These are phyloP conservation scores for Drosophila guanche DNA, from an alignment of 1,140 invertebrate genomes.

Conservation along the genomic window DNA sequence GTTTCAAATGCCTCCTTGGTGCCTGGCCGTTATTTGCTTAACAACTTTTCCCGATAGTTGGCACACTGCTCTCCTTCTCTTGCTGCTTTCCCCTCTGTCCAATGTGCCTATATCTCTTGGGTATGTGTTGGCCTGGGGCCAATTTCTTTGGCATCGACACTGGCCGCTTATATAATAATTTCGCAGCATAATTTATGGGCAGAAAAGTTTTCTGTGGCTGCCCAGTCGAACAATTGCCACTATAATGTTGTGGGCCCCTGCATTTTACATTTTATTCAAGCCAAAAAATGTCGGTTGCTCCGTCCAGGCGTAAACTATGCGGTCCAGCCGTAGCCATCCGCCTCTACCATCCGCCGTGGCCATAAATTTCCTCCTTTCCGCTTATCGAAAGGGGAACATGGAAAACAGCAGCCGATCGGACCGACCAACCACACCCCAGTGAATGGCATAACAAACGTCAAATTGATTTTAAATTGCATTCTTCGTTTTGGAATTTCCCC, in stretches of 20 bases:
- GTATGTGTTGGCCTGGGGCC: conserved; percentile 57
- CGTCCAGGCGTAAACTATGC: conserved; percentile 67
- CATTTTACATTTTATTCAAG: conserved; percentile 73
- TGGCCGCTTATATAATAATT: conserved; percentile 78
- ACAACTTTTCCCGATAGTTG: conserved; percentile 68
- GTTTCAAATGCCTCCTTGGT: conserved; percentile 60
- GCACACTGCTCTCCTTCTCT: conserved; percentile 7
- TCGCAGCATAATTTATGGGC: conserved; percentile 73
- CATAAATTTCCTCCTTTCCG: conserved; percentile 63
- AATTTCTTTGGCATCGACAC: conserved; percentile 72
- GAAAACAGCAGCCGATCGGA: conserved; percentile 40
- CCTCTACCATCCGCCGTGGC: conserved; percentile 24
- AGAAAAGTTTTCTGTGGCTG: conserved; percentile 77
- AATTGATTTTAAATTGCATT: conserved; percentile 79
- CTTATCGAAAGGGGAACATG: conserved; percentile 65
- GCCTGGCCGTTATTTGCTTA: conserved; percentile 76
- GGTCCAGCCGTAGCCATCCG: conserved; percentile 38
- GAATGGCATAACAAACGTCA: conserved; percentile 54
- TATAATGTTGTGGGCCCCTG: conserved; percentile 66
- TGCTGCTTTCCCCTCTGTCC: background rate
- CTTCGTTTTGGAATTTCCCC: conserved; percentile 28
- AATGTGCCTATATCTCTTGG: conserved; percentile 9
- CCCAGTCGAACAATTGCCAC: conserved; percentile 74
- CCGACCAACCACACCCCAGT: background rate
- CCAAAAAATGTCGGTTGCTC: conserved; percentile 64